Evolutionary conservation across 1,140 invertebrate genomes (phyloP).

Genomic region (Parasteatoda tepidariorum): DNA sequence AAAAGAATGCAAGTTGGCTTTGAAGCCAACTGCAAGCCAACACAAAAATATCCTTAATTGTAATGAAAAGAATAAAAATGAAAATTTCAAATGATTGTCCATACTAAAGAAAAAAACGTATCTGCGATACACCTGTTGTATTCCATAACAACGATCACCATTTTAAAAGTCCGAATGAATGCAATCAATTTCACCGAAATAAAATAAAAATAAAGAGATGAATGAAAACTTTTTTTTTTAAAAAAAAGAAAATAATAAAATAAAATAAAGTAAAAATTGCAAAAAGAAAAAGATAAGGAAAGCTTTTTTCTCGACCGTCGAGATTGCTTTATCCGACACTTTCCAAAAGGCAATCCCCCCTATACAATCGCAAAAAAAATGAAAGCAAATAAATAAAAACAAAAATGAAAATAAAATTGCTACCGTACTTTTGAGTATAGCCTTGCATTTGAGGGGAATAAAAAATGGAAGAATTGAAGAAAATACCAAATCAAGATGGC

Average conservation of each 20-base stretch:
- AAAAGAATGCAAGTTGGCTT: no score
- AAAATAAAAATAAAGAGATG: background rate
- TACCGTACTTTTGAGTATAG: background rate
- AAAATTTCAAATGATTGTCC: no score
- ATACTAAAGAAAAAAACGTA: no score
- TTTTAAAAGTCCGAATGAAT: background rate
- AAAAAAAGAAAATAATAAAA: no score
- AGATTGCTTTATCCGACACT: slow-evolving; percentile 16
- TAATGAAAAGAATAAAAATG: no score
- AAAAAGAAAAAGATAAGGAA: background rate
- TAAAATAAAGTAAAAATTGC: background rate
- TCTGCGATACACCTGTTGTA: background rate
- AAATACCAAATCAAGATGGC: background rate
- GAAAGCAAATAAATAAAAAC: background rate
- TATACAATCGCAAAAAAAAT: background rate
- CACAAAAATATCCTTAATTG: no score
- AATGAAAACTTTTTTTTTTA: background rate
- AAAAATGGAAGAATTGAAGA: background rate
- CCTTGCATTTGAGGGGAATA: background rate
- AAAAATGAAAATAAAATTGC: background rate
- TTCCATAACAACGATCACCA: background rate
- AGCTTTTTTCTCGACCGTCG: background rate
- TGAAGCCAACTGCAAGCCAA: no score
- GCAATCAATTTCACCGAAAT: background rate
- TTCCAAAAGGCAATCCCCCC: slow-evolving; percentile 15